Percentiles rank a stretch among this genome's conserved stretches.
Evolutionary conservation across 2,113 vertebrate species (phyloP).

Genomic region (Lagopus muta): DNA sequence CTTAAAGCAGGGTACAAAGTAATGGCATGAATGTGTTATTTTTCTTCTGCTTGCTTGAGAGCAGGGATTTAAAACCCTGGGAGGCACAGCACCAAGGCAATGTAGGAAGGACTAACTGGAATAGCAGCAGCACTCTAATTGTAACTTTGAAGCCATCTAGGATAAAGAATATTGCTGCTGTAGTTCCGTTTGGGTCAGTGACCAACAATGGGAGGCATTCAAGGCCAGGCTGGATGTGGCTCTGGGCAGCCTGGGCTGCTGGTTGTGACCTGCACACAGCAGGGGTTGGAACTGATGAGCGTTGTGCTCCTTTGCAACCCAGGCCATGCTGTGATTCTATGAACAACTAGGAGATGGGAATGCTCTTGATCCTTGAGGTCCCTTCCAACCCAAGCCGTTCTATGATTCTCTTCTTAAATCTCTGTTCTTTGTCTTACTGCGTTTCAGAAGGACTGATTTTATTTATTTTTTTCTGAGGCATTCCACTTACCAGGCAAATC

Average conservation of each 20-base stretch:
- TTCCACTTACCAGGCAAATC: neutral
- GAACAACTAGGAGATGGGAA: neutral
- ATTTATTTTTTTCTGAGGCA: neutral
- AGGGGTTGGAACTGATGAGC: too few species aligned
- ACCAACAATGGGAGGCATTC: too few species aligned
- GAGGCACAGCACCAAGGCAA: neutral
- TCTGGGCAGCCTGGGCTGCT: too few species aligned
- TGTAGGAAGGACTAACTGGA: neutral
- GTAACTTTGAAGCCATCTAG: neutral
- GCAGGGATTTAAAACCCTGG: neutral
- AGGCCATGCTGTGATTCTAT: too few species aligned
- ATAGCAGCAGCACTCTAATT: neutral
- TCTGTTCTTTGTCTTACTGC: neutral
- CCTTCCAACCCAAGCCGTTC: too few species aligned
- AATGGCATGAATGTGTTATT: fast-evolving
- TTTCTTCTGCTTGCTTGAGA: neutral
- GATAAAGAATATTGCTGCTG: neutral
- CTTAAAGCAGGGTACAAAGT: too few species aligned
- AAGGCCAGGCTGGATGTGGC: too few species aligned
- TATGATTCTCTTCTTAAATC: neutral
- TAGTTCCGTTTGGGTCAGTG: neutral
- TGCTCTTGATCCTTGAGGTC: too few species aligned
- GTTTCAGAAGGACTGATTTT: neutral
- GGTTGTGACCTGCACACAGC: too few species aligned
- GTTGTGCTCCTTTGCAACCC: too few species aligned